Conservation (phyloP, 2,797 vertebrate species). For the Petrocephalus sullivani region DNA sequence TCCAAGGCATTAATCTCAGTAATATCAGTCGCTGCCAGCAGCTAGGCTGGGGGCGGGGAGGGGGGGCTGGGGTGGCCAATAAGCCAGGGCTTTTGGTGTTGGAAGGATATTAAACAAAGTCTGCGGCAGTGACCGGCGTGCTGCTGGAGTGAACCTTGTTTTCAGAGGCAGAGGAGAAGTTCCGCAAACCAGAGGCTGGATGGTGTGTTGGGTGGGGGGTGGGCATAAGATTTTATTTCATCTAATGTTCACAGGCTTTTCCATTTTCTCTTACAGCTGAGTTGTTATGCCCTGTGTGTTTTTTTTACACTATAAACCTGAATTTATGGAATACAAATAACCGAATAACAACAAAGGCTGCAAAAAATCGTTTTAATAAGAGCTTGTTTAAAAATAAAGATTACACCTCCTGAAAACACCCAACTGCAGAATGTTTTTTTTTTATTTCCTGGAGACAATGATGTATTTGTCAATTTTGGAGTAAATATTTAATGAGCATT, state of each 20-base stretch:
- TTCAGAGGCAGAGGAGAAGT: conserved; percentile 3
- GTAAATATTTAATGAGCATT: background rate
- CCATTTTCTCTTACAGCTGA: background rate
- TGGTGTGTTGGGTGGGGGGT: background rate
- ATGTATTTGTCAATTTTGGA: background rate
- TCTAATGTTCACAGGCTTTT: background rate
- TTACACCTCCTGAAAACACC: background rate
- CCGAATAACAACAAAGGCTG: background rate
- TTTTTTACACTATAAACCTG: background rate
- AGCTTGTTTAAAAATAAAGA: background rate
- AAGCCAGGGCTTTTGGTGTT: conserved; percentile 41
- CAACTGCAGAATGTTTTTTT: too few relatives aligned
- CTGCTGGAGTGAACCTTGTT: background rate
- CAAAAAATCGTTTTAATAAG: background rate
- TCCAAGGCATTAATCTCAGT: conserved; percentile 67
- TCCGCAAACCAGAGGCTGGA: background rate
- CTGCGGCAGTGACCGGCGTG: background rate
- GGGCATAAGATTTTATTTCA: background rate
- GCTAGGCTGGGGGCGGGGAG: conserved; percentile 40
- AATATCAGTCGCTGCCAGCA: conserved; percentile 62
- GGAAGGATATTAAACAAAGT: conserved; percentile 44
- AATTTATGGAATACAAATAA: background rate
- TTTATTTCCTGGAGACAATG: background rate
- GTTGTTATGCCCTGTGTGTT: background rate
- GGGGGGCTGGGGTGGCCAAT: conserved; percentile 19